Base-by-base conservation (phyloP, 2,797 vertebrate species). In the Mionectes olivaceus region DNA sequence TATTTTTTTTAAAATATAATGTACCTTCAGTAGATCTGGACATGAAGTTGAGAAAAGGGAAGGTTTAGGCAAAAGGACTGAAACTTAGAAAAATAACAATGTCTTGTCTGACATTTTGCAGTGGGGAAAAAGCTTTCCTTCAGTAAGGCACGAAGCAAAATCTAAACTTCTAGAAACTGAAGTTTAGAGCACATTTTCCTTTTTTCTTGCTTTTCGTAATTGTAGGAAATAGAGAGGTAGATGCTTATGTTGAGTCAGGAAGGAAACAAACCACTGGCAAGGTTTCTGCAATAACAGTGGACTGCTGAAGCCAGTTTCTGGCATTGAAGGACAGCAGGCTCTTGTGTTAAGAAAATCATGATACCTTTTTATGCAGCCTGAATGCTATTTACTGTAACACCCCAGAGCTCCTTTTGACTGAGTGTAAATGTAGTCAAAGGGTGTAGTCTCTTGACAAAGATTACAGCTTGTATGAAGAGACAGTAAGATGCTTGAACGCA, bases 201-300 rank as follows among this genome's bases (percentile, higher is more conserved):
- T 28, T 37, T 55, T 64, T 35, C 37, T 84, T 74, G 47, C 21
- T 33, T 67, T 63, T 85, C 41, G 64, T 94, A 93, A 89, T 89
- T 94, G 84, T 77, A 93, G 91, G 87, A 95, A 95, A 71, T 63
- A 3, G 30, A 68, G 39, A 67, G 25, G 75, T 77, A 67, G 56
- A 63, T 73, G 43, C 55, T 79, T 61, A 41, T 50, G 70, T 92
- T 1, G 2, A 70, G 56, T 56, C 0, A 1, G 91, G 78, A 95
- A 77, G 82, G 84, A 87, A 89, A 23, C 60, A 76, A 94, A 67
- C 56, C 14, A 22, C 68, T 76, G 68, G 52, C 64, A 67, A 67
- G 37, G 21, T 52, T 95, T 95, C 47, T 75, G 70, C 69, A 88
- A 4, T 76, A 82, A 73, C 59, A 88, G 16, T 28, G 13, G 35